Evolutionary conservation across 2,113 vertebrate species (phyloP).

Genomic region (Agapornis roseicollis): DNA sequence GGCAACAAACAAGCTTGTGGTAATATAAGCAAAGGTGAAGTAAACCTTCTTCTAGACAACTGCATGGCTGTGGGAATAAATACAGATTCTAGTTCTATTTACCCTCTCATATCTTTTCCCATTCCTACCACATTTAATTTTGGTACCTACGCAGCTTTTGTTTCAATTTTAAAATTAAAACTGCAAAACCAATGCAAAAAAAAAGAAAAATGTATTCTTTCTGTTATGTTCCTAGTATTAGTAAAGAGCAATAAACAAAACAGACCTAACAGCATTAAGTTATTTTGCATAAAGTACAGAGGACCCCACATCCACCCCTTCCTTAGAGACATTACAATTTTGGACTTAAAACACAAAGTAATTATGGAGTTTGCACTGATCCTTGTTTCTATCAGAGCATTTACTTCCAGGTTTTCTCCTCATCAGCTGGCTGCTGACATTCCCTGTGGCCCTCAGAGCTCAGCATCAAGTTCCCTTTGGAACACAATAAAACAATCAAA

Average conservation of each 20-base stretch:
- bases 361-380: neutral
- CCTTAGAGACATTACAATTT: neutral
- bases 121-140: neutral
- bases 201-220: neutral
- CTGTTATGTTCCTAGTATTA: neutral
- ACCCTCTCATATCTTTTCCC: neutral
- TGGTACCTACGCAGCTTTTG: fast-evolving
- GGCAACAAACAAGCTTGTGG: neutral
- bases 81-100: neutral
- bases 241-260: neutral
- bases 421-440: neutral
- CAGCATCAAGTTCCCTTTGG: neutral
- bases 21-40: neutral
- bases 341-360: neutral
- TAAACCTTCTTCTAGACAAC: neutral
- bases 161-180: neutral
- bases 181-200: neutral
- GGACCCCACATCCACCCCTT: neutral
- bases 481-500: neutral
- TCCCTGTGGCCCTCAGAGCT: neutral
- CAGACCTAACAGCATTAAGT: neutral
- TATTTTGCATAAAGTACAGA: neutral
- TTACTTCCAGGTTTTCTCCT: neutral
- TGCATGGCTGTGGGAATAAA: neutral
- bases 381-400: neutral